Base-by-base conservation (phyloP, 2,113 vertebrate genomes). In the Pomatostomus ruficeps region DNA sequence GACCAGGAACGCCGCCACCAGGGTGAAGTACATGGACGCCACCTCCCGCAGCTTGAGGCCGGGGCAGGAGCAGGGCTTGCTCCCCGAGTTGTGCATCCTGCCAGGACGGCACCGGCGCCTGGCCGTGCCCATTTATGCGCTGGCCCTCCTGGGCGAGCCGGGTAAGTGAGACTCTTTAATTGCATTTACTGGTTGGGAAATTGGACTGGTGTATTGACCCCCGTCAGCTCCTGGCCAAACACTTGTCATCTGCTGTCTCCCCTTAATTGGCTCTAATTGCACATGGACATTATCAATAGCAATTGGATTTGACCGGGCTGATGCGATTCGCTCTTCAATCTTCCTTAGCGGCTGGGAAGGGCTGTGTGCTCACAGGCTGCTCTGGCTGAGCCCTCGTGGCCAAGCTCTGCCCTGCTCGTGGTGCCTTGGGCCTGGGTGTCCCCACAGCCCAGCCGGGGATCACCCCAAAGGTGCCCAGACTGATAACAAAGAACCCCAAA, bases 1-100 rank as follows among this genome's bases (percentile, higher is more conserved):
- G 91, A 99, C 98, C 96, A 99, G 97, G 48, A 99, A 98, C 12
- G 98, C 87, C 1, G 98, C 98, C 48, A 99, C 92, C 11, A 98
- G 95, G 1, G 98, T 99, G 96, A 99, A 96, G 48, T 99, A 99
- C 98, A 99, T 98, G 96, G 99, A 97, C 9, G 98, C 98, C 13
- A 98, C 91, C 73, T 99, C 99, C 10, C 99, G 97, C 49, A 98
- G 90, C 28, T 95, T 98, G 79, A 96, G 92, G 89, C 93, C 67
- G 67, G 97, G 96, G 83, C 96, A 95, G 84, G 94, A 45, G 77
- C 89, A 71, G 89, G 84, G 26, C 24, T 16, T 88, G 88, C 33
- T 94, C 62, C 95, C 12, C 19, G 93, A 91, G 89, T 51, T 70
- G 25, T 87, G 97, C 98, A 98, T 98, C 81, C 77, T 73, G 51